Evolutionary conservation across 2,888 invertebrate species (phyloP), one percentile per base, ranked within the genome.

Genomic region (Sarcophaga carnaria): DNA sequence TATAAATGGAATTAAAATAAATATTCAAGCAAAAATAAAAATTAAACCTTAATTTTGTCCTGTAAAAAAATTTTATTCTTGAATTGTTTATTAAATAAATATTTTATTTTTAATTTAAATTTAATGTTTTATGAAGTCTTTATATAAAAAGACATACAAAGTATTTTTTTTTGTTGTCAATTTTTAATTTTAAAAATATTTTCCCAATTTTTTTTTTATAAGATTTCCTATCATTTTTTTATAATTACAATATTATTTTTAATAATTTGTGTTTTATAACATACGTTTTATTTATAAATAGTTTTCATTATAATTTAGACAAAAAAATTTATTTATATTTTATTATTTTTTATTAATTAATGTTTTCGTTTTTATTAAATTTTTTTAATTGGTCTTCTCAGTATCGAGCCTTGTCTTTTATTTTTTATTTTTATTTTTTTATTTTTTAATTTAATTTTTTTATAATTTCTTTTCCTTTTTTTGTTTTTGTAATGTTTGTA

Each of bases 331-430:
- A 83, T 80, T 66, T 62, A 12, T 71, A 71, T 62, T 74, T 54
- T 70, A 17, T 60, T 77, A 60, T 27, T 14, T 77, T 59, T 17
- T 75, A 67, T 62, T 74, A 20, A 66, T n/a, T 59, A 64, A 60
- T 27, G 4, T 77, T 60, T 59, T 64, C 20, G 59, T n/a, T 69
- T 64, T 67, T 54, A 83, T 63, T 75, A 69, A 82, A 71, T 47
- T 71, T 80, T 76, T 78, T 80, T 71, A 85, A 80, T 91, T 91
- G 90, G 91, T 92, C 92, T 89, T 89, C 90, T 89, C 89, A 59
- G 84, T 89, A 89, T 89, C 89, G 90, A 90, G 89, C 89, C 90
- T 85, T 67, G 14, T 82, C 49, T 72, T 63, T 60, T 78, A 76
- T 75, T 27, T 84, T 64, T 22, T 76, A 47, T 66, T 67, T 76